Evolutionary conservation across 2,888 invertebrate species (phyloP).

Genomic region (Bombyx huttoni): DNA sequence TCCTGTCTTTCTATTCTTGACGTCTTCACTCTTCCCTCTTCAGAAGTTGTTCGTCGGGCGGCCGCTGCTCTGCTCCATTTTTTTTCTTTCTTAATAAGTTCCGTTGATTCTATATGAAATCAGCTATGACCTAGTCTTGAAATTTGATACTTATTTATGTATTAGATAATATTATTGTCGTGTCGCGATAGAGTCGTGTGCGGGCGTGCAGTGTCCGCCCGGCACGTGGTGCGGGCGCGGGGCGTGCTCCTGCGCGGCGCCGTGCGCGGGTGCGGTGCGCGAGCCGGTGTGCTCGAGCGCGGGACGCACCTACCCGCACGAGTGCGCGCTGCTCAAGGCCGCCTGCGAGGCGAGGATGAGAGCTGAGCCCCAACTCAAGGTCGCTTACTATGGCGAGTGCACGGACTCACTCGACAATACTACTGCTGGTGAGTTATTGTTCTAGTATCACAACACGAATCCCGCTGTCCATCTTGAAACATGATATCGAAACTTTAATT

Average conservation of each 20-base stretch:
- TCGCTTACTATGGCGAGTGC: slow-evolving; percentile 85
- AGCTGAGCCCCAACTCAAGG: slow-evolving; percentile 65
- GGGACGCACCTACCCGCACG: slow-evolving; percentile 82
- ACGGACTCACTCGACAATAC: slow-evolving; percentile 76
- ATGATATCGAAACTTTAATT: neutral
- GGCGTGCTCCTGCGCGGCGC: slow-evolving; percentile 84
- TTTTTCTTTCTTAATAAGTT: too few species aligned
- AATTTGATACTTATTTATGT: neutral
- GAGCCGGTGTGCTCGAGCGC: slow-evolving; percentile 87
- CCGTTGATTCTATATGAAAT: too few species aligned
- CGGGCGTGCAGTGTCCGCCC: slow-evolving; percentile 81
- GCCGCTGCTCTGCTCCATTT: too few species aligned
- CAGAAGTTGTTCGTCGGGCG: too few species aligned
- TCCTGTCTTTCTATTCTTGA: too few species aligned
- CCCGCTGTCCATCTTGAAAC: too few species aligned
- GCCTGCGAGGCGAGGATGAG: slow-evolving; percentile 79
- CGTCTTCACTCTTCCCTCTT: too few species aligned
- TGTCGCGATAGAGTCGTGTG: slow-evolving; percentile 77
- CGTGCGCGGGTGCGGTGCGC: slow-evolving; percentile 76
- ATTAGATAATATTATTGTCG: too few species aligned
- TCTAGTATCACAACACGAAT: too few species aligned
- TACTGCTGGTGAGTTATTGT: slow-evolving; percentile 29
- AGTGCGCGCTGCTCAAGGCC: slow-evolving; percentile 84
- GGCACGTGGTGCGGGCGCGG: slow-evolving; percentile 89
- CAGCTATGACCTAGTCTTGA: neutral